Conservation (phyloP, 2,888 invertebrate species). For the Cremastinae sp. region DNA sequence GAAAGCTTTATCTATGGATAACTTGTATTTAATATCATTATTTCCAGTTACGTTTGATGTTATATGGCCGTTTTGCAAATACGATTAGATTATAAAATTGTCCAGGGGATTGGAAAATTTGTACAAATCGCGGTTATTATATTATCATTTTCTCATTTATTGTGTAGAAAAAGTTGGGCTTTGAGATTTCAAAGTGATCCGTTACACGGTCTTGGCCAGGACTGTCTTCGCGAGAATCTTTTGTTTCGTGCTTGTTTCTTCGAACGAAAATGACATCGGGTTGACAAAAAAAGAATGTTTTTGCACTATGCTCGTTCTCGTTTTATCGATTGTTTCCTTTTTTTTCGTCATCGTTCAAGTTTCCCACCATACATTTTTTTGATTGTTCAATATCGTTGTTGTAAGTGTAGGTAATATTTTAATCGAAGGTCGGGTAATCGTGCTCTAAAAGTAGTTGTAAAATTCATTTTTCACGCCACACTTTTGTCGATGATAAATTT, state of each 20-base stretch:
- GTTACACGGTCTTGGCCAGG: background rate
- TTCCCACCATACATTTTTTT: constrained; percentile 18
- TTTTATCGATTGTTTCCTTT: constrained; percentile 35
- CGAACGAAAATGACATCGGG: constrained; percentile 18
- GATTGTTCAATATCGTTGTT: constrained; percentile 45
- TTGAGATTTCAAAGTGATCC: constrained; percentile 14
- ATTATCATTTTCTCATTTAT: constrained; percentile 27
- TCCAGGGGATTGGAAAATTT: constrained; percentile 40
- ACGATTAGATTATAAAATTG: constrained; percentile 26
- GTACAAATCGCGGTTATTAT: constrained; percentile 44
- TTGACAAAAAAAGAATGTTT: constrained; percentile 4
- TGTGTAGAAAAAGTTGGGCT: constrained; percentile 21
- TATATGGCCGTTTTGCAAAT: constrained; percentile 70
- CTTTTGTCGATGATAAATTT: constrained; percentile 53
- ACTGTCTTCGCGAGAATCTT: constrained; percentile 3
- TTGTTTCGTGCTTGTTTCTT: constrained; percentile 15
- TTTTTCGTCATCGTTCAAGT: constrained; percentile 20
- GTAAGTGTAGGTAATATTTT: constrained; percentile 50
- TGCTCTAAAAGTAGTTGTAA: constrained; percentile 58
- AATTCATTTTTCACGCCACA: constrained; percentile 37
- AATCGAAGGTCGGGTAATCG: constrained; percentile 59
- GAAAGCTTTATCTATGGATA: constrained; percentile 73
- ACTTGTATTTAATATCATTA: constrained; percentile 68
- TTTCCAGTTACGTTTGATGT: constrained; percentile 76
- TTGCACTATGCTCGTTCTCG: constrained; percentile 40